Percentiles rank a stretch among this genome's conserved stretches.
Conservation (phyloP, 2,113 vertebrate species). For the Oxyura jamaicensis region DNA sequence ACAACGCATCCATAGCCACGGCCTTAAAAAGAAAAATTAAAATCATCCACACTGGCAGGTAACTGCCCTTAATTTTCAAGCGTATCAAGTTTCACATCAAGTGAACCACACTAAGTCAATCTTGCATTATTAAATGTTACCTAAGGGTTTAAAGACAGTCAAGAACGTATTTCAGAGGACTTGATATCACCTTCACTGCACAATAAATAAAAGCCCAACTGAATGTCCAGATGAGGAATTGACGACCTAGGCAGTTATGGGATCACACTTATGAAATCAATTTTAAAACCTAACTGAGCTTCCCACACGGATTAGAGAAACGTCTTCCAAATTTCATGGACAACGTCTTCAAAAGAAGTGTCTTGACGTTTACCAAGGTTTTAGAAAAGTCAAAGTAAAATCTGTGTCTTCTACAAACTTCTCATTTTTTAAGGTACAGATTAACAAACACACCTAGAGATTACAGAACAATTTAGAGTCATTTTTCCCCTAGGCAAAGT, state of each 20-base stretch:
- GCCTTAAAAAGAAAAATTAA: constrained; percentile 69
- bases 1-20: constrained; percentile 86
- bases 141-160: not conserved
- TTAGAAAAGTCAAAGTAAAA: not conserved
- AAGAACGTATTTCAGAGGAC: not conserved
- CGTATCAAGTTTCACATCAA: too few relatives aligned
- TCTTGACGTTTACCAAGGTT: rapidly evolving
- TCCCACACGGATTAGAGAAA: not conserved
- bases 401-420: not conserved
- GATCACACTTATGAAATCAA: not conserved
- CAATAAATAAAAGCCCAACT: not conserved
- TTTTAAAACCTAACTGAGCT: rapidly evolving
- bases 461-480: not conserved
- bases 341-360: rapidly evolving
- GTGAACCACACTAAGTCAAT: rapidly evolving
- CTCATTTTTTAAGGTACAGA: not conserved
- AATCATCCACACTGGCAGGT: not conserved
- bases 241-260: not conserved
- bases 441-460: not conserved
- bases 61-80: not conserved
- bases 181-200: rapidly evolving
- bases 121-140: not conserved
- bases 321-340: not conserved
- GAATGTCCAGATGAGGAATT: not conserved
- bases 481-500: rapidly evolving